These are phyloP conservation scores for Babyrousa celebensis DNA, from an alignment of 2,797 vertebrate genomes.

Conservation along the genomic window DNA sequence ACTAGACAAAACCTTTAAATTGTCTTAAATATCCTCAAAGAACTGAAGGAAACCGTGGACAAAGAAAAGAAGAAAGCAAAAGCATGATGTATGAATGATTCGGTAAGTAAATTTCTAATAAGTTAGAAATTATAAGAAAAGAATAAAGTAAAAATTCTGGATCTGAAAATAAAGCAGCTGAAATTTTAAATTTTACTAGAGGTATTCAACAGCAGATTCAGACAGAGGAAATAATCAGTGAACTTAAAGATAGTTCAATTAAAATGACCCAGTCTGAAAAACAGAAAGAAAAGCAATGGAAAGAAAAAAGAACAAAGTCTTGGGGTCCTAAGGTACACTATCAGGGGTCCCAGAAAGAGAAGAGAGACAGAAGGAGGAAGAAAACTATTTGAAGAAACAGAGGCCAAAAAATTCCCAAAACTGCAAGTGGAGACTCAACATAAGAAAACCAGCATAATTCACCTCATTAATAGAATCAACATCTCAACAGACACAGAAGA, in stretches of 20 bases:
- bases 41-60: neutral
- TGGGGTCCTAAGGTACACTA: neutral
- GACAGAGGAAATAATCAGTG: neutral
- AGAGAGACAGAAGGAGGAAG: neutral
- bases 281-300: neutral
- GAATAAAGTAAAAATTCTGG: neutral
- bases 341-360: neutral
- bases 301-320: neutral
- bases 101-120: neutral
- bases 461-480: neutral
- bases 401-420: neutral
- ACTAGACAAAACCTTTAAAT: neutral
- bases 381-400: neutral
- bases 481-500: neutral
- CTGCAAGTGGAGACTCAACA: neutral
- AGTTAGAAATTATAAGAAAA: neutral
- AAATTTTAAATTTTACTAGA: neutral
- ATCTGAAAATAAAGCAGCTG: conserved; percentile 8
- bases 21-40: neutral
- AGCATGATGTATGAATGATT: neutral
- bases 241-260: neutral
- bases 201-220: neutral
- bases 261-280: neutral
- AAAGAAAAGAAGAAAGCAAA: conserved; percentile 13
- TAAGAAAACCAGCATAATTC: neutral